phyloP scores from a whole-genome alignment of 2,797 vertebrate genomes.

The Anniella stebbinsi region DNA sequence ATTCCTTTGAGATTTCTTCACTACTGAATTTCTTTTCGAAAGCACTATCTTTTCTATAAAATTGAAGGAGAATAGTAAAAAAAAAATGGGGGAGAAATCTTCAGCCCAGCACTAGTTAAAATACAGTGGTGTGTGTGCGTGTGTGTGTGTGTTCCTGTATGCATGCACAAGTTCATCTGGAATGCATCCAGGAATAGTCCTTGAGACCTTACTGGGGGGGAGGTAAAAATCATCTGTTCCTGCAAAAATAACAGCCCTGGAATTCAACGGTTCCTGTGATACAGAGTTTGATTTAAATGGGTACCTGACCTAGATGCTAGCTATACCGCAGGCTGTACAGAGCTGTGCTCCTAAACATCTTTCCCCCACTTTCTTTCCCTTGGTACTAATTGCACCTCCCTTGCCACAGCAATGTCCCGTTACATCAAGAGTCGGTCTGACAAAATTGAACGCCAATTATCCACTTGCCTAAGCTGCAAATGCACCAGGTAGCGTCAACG shows the following conservation, averaged over 20 bases:
- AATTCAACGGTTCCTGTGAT: neutral
- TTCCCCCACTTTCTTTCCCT: no score
- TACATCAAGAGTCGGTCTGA: neutral
- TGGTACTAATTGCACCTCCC: neutral
- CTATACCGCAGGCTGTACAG: neutral
- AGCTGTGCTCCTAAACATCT: neutral
- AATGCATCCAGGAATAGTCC: neutral
- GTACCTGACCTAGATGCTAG: no score
- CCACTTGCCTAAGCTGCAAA: conserved; percentile 7
- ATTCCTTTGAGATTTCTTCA: no score
- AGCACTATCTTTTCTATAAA: no score
- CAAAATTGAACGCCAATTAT: conserved; percentile 6
- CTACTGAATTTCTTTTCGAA: no score
- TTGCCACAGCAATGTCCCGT: neutral
- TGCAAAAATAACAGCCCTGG: neutral
- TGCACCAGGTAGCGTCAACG: neutral
- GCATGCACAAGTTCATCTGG: neutral
- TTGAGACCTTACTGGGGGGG: neutral
- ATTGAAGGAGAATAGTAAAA: no score
- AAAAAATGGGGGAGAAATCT: no score
- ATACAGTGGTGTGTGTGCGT: no score
- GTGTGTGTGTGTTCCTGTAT: no score
- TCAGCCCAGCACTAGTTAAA: no score
- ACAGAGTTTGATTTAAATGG: neutral
- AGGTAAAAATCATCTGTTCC: neutral